Evolutionary conservation across 2,113 vertebrate genomes (phyloP).

Genomic region (Platycercus adscitus): DNA sequence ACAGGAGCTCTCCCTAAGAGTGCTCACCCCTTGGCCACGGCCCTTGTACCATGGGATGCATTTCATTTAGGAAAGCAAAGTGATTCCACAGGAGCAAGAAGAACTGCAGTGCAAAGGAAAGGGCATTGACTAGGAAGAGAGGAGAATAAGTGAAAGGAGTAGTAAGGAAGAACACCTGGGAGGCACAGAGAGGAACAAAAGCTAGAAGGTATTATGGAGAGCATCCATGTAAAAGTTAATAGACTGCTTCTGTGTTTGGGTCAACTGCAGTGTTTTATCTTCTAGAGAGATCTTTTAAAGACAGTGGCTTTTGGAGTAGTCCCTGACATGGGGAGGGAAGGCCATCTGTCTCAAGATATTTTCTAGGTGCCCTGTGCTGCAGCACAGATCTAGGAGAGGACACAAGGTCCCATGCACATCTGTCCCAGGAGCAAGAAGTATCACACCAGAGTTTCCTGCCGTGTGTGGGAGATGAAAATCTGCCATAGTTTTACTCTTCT

Average conservation of each 20-base stretch:
- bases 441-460: neutral
- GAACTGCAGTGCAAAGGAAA: neutral
- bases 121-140: neutral
- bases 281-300: neutral
- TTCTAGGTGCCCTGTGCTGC: neutral
- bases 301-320: neutral
- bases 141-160: neutral
- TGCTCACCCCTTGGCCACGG: neutral
- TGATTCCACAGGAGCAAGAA: neutral
- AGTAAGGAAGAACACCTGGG: neutral
- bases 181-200: neutral
- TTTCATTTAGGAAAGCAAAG: neutral
- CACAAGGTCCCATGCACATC: fast-evolving
- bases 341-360: neutral
- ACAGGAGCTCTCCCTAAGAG: neutral
- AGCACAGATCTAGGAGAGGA: neutral
- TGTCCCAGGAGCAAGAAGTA: neutral
- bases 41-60: neutral
- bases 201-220: neutral
- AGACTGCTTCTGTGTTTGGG: neutral
- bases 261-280: neutral
- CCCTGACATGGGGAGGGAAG: neutral
- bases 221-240: neutral
- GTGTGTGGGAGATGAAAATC: neutral
- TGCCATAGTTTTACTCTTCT: neutral